Base-by-base conservation (phyloP, 2,113 vertebrate species). In the Loxodonta africana region DNA sequence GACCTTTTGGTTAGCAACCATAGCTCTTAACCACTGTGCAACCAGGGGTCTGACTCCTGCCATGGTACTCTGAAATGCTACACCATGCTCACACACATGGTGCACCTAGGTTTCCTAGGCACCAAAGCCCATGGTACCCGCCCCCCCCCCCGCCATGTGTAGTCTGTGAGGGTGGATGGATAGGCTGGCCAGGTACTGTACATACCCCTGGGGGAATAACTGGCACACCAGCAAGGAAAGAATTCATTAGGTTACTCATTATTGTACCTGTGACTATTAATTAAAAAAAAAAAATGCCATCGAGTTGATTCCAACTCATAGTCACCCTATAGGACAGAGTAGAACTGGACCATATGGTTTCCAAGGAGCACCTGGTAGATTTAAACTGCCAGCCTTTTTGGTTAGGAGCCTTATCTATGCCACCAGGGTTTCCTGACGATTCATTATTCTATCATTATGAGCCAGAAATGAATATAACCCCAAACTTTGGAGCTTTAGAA, bases 131-230 rank as follows among this genome's bases (percentile, higher is more conserved):
- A 0, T 10, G 30, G 26, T 7, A 8, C 4, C 78, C 15, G 6
- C 20, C 85, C 41, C 33, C 44, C 33, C 28, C 8, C 17, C 8
- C 33, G 15, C 1, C 48, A 48, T 7, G 1, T 10, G 48, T 57
- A 12, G 4, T 60, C 33, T 17, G 2, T 48, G 14, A 53, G 30
- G 26, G 37, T 12, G 1, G 8, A 25, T 30, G 20, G 48, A 20
- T 62, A 20, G 6, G 71, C 53, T 97, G 82, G 3, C 15, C 23
- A 46, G 67, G 14, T 30, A 21, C 14, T 3, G 0, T 33, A 8
- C 2, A 0, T 57, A 14, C 6, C 15, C 30, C 20, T 18, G 3
- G 0, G 11, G 18, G 25, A 60, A 37, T 73, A 28, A 41, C 15
- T 67, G 62, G 41, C 33, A 37, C 46, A 63, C 23, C 8, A 11